A percentile compares a stretch with the other conserved stretches of the same genome.
phyloP scores from a whole-genome alignment of 1,140 invertebrate species.

The Melipona quadrifasciata region DNA sequence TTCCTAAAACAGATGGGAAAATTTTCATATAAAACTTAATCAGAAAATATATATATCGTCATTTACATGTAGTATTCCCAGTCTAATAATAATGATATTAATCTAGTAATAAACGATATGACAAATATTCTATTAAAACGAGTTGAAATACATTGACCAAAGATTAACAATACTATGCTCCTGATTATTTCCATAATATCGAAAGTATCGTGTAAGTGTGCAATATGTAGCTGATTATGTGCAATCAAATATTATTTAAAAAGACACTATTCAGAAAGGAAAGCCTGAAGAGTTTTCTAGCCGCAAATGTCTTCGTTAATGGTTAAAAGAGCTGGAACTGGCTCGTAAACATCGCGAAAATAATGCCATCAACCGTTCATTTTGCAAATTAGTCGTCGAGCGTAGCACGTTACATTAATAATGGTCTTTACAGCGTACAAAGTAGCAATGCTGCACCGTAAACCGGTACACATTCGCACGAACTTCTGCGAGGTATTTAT shows the following conservation, averaged over 20 bases:
- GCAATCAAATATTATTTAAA: not conserved
- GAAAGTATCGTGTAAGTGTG: too few relatives aligned
- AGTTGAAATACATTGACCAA: too few relatives aligned
- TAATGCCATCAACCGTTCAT: conserved; percentile 36
- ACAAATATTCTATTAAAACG: too few relatives aligned
- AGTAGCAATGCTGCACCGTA: not conserved
- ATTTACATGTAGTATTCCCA: too few relatives aligned
- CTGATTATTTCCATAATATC: not conserved
- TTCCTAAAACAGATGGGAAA: not conserved
- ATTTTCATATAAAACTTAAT: not conserved
- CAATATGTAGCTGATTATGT: not conserved
- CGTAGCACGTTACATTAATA: conserved; percentile 32
- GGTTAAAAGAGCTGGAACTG: not conserved
- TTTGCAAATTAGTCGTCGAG: conserved; percentile 48
- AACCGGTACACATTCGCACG: conserved; percentile 53
- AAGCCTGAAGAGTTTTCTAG: not conserved
- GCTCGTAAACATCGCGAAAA: not conserved
- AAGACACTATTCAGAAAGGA: not conserved
- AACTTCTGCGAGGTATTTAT: conserved; percentile 31
- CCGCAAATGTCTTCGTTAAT: conserved; percentile 16
- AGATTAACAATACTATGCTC: too few relatives aligned
- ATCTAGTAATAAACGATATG: too few relatives aligned
- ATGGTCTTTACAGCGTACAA: conserved; percentile 38
- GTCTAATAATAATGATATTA: too few relatives aligned
- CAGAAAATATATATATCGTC: not conserved